Evolutionary conservation across 2,113 vertebrate species (phyloP).

Genomic region (Trichomycterus rosablanca): DNA sequence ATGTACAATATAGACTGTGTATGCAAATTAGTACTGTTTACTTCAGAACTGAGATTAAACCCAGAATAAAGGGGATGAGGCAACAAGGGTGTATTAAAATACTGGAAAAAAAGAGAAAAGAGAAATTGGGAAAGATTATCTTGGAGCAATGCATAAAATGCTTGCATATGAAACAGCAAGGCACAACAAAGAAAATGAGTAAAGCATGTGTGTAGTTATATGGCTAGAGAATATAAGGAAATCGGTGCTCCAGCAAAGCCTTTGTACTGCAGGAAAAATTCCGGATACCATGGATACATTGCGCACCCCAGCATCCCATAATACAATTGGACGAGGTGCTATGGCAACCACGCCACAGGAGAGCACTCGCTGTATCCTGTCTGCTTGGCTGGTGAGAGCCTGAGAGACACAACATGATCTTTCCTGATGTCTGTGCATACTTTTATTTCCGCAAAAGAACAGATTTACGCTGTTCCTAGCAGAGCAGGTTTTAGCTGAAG

Average conservation of each 20-base stretch:
- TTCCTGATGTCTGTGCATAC: conserved; percentile 18
- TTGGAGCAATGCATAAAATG: too few species aligned
- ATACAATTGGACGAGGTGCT: conserved; percentile 50
- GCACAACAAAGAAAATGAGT: not conserved
- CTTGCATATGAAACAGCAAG: not conserved
- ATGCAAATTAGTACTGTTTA: too few species aligned
- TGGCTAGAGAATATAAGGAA: not conserved
- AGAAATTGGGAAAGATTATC: too few species aligned
- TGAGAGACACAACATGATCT: conserved; percentile 18
- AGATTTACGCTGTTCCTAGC: not conserved
- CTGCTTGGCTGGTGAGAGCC: not conserved
- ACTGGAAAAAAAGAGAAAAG: too few species aligned
- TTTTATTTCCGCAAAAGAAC: not conserved
- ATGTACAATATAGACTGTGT: too few species aligned
- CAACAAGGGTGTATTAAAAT: too few species aligned
- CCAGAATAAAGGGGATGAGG: too few species aligned
- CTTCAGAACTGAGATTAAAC: too few species aligned
- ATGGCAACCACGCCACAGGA: conserved; percentile 61
- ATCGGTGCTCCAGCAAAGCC: conserved; percentile 26
- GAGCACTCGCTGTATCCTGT: conserved; percentile 22
- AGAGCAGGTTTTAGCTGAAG: conserved; percentile 13
- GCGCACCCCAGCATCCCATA: conserved; percentile 39
- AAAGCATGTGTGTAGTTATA: not conserved
- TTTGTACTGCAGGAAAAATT: conserved; percentile 38
- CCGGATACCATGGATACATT: conserved; percentile 52